phyloP scores from a whole-genome alignment of 2,888 invertebrate species.

The Trichogramma dendrolimi region DNA sequence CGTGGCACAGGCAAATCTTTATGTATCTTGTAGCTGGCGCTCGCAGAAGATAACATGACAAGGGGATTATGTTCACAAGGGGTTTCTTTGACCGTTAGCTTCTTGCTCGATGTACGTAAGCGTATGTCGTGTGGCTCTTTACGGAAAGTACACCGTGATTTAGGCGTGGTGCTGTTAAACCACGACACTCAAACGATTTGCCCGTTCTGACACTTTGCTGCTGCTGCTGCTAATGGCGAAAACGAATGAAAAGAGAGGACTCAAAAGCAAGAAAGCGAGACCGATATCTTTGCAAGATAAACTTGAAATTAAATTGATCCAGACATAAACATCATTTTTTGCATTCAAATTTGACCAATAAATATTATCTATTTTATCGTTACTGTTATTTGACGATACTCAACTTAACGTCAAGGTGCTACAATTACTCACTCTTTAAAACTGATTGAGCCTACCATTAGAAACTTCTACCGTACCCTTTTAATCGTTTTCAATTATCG shows the following conservation, averaged over 20 bases:
- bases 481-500: too few relatives aligned
- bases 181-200: constrained; percentile 7
- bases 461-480: too few relatives aligned
- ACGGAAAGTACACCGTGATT: too few relatives aligned
- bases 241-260: neutral
- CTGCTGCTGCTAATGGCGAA: neutral
- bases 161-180: neutral
- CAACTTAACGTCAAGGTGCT: too few relatives aligned
- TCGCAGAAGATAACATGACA: constrained; percentile 13
- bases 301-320: neutral
- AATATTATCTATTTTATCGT: too few relatives aligned
- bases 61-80: constrained; percentile 26
- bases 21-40: neutral
- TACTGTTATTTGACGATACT: too few relatives aligned
- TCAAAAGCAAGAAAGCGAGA: constrained; percentile 5
- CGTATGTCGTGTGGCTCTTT: neutral
- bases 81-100: constrained; percentile 2
- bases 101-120: neutral
- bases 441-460: too few relatives aligned
- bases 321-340: too few relatives aligned
- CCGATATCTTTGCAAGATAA: constrained; percentile 11
- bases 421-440: too few relatives aligned
- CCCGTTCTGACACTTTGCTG: neutral
- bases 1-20: neutral
- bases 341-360: too few relatives aligned